A percentile compares a stretch with the other conserved stretches of the same genome.
Evolutionary conservation across 1,140 invertebrate species (phyloP).

Genomic region (Drosophila fuyamai): DNA sequence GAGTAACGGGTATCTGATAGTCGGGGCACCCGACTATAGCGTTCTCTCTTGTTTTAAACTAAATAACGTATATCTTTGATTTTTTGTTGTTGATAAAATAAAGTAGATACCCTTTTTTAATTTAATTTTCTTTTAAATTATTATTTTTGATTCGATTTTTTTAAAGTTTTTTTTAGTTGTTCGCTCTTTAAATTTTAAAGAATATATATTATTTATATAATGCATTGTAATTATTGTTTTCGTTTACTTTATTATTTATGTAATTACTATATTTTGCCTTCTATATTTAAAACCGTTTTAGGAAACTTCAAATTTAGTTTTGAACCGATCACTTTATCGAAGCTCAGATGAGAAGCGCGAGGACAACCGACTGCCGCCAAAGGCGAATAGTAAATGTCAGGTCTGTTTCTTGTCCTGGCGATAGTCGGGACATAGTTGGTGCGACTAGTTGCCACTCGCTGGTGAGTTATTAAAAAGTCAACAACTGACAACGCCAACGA

Average conservation of each 20-base stretch:
- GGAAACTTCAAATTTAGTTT: constrained; percentile 4
- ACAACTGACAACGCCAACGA: constrained; percentile 19
- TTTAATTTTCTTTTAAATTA: background rate
- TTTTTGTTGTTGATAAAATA: too few species aligned
- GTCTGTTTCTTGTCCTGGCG: constrained; percentile 35
- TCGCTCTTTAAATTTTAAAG: too few species aligned
- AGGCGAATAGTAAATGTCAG: constrained; percentile 64
- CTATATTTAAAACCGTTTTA: background rate
- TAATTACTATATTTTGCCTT: background rate
- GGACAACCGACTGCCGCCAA: constrained; percentile 58
- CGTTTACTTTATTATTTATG: background rate
- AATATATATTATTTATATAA: too few species aligned
- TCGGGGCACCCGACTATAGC: too few species aligned
- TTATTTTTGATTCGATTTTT: background rate
- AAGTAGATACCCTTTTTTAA: too few species aligned
- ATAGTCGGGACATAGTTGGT: constrained; percentile 44
- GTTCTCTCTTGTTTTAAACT: too few species aligned
- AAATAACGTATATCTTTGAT: background rate
- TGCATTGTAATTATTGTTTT: too few species aligned
- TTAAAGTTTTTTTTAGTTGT: too few species aligned
- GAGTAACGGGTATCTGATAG: too few species aligned
- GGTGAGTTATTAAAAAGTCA: constrained; percentile 51
- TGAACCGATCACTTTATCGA: constrained; percentile 17
- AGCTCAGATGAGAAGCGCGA: constrained; percentile 22
- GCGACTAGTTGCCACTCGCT: constrained; percentile 37